phyloP scores from a whole-genome alignment of 2,797 vertebrate species.

The Cynodonichthys magdalenae region DNA sequence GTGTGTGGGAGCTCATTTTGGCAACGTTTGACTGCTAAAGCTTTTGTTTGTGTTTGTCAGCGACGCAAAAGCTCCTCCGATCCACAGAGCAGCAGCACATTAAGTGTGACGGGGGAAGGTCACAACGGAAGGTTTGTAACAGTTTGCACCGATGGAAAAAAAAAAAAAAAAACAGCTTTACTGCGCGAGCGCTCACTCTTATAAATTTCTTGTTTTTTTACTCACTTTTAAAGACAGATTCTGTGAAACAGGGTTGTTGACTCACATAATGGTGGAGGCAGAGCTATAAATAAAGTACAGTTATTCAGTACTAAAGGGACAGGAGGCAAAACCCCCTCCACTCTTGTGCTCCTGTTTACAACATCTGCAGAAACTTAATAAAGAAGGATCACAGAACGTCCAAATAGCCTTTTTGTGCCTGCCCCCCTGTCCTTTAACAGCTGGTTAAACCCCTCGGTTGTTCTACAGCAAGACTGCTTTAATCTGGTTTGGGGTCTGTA shows the following conservation, averaged over 20 bases:
- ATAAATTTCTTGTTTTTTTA: conserved; percentile 22
- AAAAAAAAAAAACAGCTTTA: conserved; percentile 29
- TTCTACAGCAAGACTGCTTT: conserved; percentile 64
- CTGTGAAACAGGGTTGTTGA: conserved; percentile 8
- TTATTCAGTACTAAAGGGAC: conserved; percentile 19
- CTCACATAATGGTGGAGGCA: conserved; percentile 11
- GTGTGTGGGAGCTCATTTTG: conserved; percentile 78
- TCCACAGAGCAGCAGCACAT: conserved; percentile 33
- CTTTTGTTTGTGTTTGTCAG: conserved; percentile 69
- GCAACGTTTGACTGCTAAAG: conserved; percentile 64
- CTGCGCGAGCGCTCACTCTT: conserved; percentile 18
- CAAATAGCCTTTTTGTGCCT: conserved; percentile 21
- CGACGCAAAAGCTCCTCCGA: conserved; percentile 57
- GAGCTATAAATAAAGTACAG: conserved; percentile 36
- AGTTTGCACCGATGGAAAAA: background rate
- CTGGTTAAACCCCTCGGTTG: conserved; percentile 56
- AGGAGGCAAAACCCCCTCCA: conserved; percentile 9
- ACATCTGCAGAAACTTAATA: conserved; percentile 36
- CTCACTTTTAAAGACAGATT: conserved; percentile 18
- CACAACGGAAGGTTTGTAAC: conserved; percentile 35
- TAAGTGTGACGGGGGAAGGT: conserved; percentile 29
- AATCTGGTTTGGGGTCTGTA: conserved; percentile 72
- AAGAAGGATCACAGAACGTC: conserved; percentile 34
- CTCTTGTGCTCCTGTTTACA: conserved; percentile 18
- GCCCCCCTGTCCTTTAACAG: conserved; percentile 40